Base-by-base conservation (phyloP, 2,797 vertebrate genomes). In the Cichlasoma orientale region DNA sequence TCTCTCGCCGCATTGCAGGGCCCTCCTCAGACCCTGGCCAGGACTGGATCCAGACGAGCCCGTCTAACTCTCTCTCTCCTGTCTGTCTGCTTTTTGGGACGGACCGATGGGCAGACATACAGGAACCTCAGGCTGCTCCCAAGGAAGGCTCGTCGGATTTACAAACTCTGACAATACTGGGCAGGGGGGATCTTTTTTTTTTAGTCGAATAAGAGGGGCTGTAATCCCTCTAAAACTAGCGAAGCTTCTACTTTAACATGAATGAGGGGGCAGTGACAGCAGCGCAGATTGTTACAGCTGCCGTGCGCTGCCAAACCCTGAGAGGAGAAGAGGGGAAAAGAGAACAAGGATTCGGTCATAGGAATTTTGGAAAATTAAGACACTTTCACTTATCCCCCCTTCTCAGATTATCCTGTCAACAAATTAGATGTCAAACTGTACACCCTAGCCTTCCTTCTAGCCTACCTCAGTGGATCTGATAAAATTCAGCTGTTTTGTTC, bases 1-100 rank as follows among this genome's bases (percentile, higher is more conserved):
- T 93, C 95, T 93, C 94, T 94, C 93, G 93, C 92, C 87, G 90
- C 91, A 89, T 95, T 95, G 95, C 95, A 92, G 95, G 94, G 90
- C 93, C 95, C 94, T 95, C 94, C 94, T 82, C 76, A 70, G 75
- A 82, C 75, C 92, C 93, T 83, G 94, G 92, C 93, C 94, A 94
- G 93, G 95, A 95, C 95, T 93, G 94, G 94, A 94, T 95, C 94
- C 95, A 95, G 94, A 93, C 93, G 92, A 94, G 93, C 93, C 92
- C 93, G 82, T 94, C 92, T 92, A 93, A 94, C 81, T 90, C 87
- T 87, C 86, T 88, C 84, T 87, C 86, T 77, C 91, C 92, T 90
- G 91, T 93, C 90, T 92, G 92, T 94, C 92, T 94, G 91, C 91
- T 86, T 93, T 87, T 91, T 88, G 80, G 82, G 85, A 75, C 73